These are phyloP conservation scores for Teleopsis dalmanni DNA, from an alignment of 1,140 invertebrate genomes.

Conservation along the genomic window DNA sequence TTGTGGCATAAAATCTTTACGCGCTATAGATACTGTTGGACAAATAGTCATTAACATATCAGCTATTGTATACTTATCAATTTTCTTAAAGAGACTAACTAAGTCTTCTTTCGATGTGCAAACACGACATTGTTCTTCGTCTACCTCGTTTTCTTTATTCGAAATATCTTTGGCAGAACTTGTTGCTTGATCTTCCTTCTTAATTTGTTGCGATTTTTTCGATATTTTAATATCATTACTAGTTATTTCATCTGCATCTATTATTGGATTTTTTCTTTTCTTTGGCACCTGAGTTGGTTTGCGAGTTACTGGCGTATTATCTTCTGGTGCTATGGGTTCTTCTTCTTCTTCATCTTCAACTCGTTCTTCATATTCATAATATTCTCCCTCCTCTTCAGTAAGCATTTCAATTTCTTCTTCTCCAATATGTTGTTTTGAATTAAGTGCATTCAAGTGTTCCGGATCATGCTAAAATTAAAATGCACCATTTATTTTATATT, in stretches of 20 bases:
- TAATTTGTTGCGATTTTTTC: neutral
- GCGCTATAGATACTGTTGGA: conserved; percentile 32
- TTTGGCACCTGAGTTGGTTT: conserved; percentile 3
- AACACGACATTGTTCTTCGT: conserved; percentile 39
- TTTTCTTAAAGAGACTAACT: conserved; percentile 32
- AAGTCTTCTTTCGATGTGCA: conserved; percentile 30
- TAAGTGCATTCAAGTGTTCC: no score
- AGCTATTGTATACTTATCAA: conserved; percentile 23
- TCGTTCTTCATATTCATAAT: conserved; percentile 12
- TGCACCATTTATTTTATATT: no score
- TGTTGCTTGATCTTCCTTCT: conserved; percentile 7
- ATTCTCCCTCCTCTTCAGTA: neutral
- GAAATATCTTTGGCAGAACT: conserved; percentile 13
- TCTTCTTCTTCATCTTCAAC: conserved; percentile 11
- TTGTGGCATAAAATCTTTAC: conserved; percentile 41
- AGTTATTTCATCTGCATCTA: neutral
- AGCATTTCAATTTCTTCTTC: neutral
- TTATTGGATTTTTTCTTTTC: conserved; percentile 1
- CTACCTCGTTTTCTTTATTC: conserved; percentile 26
- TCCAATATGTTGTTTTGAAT: no score
- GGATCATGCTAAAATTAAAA: no score
- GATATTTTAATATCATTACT: neutral
- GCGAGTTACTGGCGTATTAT: conserved; percentile 2
- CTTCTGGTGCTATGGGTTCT: conserved; percentile 3
- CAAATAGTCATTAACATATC: conserved; percentile 39